These are phyloP conservation scores for Xanthorhoe spadicearia DNA, from an alignment of 2,888 invertebrate species.

Conservation along the genomic window DNA sequence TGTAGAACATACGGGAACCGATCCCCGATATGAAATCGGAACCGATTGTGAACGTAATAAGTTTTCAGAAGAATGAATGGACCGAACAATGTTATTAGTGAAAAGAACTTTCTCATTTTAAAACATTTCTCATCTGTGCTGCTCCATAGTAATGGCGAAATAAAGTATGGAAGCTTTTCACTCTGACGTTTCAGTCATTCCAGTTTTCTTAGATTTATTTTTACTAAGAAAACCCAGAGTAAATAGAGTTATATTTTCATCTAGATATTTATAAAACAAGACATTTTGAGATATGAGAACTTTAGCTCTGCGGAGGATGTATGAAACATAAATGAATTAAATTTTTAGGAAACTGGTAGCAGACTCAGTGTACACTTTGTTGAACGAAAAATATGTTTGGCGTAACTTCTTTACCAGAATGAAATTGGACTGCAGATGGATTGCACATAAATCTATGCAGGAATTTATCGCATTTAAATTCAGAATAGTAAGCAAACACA, in stretches of 20 bases:
- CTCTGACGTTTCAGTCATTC: constrained; percentile 26
- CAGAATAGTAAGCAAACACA: constrained; percentile 38
- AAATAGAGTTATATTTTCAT: background rate
- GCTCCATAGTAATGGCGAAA: constrained; percentile 26
- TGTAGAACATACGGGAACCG: constrained; percentile 54
- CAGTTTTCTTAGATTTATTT: constrained; percentile 10
- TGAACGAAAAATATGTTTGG: constrained; percentile 10
- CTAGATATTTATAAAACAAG: background rate
- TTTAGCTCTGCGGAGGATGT: background rate
- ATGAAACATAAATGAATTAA: background rate
- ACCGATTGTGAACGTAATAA: constrained; percentile 61
- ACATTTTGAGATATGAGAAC: background rate
- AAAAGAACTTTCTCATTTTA: constrained; percentile 35
- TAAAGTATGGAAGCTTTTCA: constrained; percentile 35
- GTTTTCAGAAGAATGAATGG: constrained; percentile 42
- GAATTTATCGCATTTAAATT: constrained; percentile 46
- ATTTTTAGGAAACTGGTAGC: background rate
- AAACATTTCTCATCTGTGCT: constrained; percentile 33
- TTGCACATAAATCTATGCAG: constrained; percentile 25
- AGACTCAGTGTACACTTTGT: background rate
- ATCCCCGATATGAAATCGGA: constrained; percentile 61
- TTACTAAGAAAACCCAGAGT: background rate
- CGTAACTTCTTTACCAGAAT: constrained; percentile 11
- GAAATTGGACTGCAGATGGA: constrained; percentile 16
- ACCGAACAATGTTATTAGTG: constrained; percentile 41